Conservation (phyloP, 2,113 vertebrate species). For the Erpornis zantholeuca region DNA sequence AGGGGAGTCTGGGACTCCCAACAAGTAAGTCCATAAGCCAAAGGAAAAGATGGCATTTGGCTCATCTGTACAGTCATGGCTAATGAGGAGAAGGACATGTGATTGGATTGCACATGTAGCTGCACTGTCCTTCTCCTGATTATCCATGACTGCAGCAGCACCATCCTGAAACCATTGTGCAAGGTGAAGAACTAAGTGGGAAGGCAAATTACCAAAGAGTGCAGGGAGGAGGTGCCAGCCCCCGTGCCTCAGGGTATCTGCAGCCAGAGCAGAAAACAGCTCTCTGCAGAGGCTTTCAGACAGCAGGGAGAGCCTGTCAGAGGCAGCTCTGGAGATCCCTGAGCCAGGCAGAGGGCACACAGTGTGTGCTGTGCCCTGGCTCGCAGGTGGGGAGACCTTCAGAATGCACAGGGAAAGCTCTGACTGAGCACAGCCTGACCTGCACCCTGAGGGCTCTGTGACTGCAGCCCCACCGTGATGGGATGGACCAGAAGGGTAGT, state of each 20-base stretch:
- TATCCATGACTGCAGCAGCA: neutral
- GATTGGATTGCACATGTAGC: too few species aligned
- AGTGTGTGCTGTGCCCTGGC: neutral
- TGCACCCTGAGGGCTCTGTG: neutral
- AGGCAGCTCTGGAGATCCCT: neutral
- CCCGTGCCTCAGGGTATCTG: neutral
- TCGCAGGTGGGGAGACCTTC: neutral
- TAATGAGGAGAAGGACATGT: too few species aligned
- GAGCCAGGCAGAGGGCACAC: neutral
- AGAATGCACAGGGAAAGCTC: neutral
- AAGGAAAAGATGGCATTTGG: neutral
- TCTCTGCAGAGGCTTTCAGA: neutral
- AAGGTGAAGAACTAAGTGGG: neutral
- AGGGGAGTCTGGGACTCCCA: too few species aligned
- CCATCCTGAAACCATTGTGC: neutral
- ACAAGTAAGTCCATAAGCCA: neutral
- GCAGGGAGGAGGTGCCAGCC: neutral
- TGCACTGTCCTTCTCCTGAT: neutral
- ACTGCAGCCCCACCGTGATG: neutral
- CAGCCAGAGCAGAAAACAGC: neutral
- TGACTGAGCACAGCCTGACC: neutral
- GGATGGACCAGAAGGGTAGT: neutral
- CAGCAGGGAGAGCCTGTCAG: neutral
- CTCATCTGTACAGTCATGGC: too few species aligned
- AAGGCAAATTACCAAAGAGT: neutral